Percentiles rank a stretch among this genome's conserved stretches.
Evolutionary conservation across 2,797 vertebrate genomes (phyloP).

Genomic region (Tragopan temminckii): DNA sequence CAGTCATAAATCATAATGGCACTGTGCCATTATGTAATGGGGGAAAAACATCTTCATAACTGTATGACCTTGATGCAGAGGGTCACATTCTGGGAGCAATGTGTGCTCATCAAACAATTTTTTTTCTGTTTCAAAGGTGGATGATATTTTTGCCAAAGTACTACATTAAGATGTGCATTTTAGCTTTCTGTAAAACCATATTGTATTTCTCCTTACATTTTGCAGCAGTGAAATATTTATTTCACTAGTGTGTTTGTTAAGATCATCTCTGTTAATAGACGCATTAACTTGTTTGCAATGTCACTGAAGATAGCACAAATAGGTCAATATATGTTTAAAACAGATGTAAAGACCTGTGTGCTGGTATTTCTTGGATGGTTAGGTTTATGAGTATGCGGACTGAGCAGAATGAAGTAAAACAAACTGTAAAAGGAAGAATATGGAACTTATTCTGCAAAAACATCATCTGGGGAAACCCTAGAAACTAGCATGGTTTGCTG

Average conservation of each 20-base stretch:
- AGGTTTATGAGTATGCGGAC: background rate
- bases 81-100: background rate
- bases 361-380: background rate
- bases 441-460: background rate
- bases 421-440: background rate
- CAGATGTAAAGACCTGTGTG: background rate
- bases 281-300: background rate
- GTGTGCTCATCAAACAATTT: background rate
- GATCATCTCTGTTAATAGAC: background rate
- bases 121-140: background rate
- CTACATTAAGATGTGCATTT: background rate
- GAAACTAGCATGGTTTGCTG: background rate
- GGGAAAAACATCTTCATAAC: conserved; percentile 73
- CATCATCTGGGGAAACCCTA: background rate
- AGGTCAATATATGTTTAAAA: background rate
- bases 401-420: background rate
- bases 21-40: conserved; percentile 43
- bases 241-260: background rate
- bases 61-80: conserved; percentile 23
- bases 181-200: background rate
- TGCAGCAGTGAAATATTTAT: background rate
- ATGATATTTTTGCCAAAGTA: background rate
- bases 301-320: background rate
- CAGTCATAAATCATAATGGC: conserved; percentile 83
- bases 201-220: background rate